Base-by-base conservation (phyloP, 2,797 vertebrate genomes). In the Meriones psammophilus region DNA sequence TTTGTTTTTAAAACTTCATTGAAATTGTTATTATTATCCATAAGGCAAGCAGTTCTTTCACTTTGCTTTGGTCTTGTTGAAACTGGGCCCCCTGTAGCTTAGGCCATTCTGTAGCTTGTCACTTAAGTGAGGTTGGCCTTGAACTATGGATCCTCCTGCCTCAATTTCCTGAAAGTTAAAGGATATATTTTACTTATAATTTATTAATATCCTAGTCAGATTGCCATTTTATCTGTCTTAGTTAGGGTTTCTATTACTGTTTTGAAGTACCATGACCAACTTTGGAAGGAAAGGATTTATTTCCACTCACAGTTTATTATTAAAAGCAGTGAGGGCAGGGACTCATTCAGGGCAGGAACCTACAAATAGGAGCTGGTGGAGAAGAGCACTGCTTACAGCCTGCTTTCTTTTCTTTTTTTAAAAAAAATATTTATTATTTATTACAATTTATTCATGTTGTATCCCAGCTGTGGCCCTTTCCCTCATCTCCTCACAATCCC, bases 131-230 rank as follows among this genome's bases (percentile, higher is more conserved):
- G n/a, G 20, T 12, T 60, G 56, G 12, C 56, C 24, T 56, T 87
- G 2, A 56, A 71, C 13, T 71, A 39, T 56, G 22, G 22, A 30
- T n/a, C 50, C 1, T 58, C 24, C 68, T 58, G 85, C 54, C 8
- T 28, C n/a, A 8, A 30, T 39, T 87, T 87, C 24, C 24, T 24
- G 39, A 20, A 24, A 20, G 30, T 14, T 4, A 87, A 39, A n/a
- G 24, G 24, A 30, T 60, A 73, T 30, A 62, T 50, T 83, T 90
- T 88, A 64, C 64, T 94, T 90, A 30, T 4, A 71, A 2, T 60
- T 90, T 24, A 79, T 97, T 30, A 50, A 7, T 94, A 88, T 86
- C 84, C n/a, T 84, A 89, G 10, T 36, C 26, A 66, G 8, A 81
- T 22, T 68, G 39, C 74, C 58, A 90, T 78, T 87, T 42, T 77